Conservation (phyloP, 1,140 invertebrate genomes). For the Meloidogyne chitwoodi region DNA sequence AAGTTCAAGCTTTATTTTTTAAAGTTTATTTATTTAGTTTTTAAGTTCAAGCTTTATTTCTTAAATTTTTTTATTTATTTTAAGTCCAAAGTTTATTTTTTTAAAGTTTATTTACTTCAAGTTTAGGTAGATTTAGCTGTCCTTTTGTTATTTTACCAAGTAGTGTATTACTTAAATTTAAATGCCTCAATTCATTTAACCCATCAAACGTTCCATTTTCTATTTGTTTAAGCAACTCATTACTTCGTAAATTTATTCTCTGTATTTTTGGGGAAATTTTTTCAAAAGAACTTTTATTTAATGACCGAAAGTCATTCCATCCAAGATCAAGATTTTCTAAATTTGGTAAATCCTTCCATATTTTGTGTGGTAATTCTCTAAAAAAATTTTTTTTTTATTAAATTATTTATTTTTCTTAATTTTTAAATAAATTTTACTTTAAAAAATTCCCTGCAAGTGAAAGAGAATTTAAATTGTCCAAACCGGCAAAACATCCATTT, state of each 20-base stretch:
- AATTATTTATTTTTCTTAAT: not conserved
- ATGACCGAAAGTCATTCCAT: slow-evolving; percentile 32
- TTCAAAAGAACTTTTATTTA: slow-evolving; percentile 27
- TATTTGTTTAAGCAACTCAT: slow-evolving; percentile 29
- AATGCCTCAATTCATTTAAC: slow-evolving; percentile 15
- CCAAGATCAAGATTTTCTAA: slow-evolving; percentile 36
- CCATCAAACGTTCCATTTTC: slow-evolving; percentile 23
- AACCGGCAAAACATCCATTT: slow-evolving; percentile 15
- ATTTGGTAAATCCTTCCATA: slow-evolving; percentile 25
- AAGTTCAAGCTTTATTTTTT: too few relatives aligned
- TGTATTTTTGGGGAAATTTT: slow-evolving; percentile 12
- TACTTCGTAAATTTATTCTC: slow-evolving; percentile 27
- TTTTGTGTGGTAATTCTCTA: slow-evolving; percentile 14
- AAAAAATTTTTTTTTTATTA: not conserved
- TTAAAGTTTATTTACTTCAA: slow-evolving; percentile 1
- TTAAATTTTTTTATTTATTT: too few relatives aligned
- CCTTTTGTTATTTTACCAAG: slow-evolving; percentile 6
- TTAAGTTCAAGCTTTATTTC: too few relatives aligned
- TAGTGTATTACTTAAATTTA: slow-evolving; percentile 30
- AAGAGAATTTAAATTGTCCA: slow-evolving; percentile 29
- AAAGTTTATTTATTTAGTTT: too few relatives aligned
- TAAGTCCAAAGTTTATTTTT: too few relatives aligned
- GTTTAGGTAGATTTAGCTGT: not conserved
- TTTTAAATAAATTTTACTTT: not conserved
- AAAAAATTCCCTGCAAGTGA: slow-evolving; percentile 42